Conservation (phyloP, 2,888 invertebrate species). For the Elgonia sp. region DNA sequence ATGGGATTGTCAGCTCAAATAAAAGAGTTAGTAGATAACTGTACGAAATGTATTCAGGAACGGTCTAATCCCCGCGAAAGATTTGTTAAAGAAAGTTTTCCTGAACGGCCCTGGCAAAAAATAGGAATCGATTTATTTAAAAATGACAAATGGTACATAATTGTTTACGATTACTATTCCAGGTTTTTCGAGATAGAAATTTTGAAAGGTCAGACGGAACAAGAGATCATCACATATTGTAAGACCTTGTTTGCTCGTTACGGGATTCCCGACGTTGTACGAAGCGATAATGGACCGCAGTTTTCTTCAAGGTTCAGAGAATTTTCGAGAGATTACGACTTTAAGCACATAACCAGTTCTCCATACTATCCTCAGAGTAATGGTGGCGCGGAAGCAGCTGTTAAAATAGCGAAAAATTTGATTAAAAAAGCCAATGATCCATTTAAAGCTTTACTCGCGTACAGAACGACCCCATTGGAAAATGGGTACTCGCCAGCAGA, state of each 20-base stretch:
- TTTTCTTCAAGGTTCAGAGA: background rate
- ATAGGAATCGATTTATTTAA: conserved; percentile 77
- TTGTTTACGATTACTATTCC: conserved; percentile 77
- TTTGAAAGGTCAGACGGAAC: background rate
- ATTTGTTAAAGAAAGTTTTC: conserved; percentile 63
- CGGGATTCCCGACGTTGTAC: conserved; percentile 46
- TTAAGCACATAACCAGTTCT: background rate
- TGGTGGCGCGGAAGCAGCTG: background rate
- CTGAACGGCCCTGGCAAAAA: conserved; percentile 76
- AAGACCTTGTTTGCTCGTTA: conserved; percentile 36
- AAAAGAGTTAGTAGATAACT: conserved; percentile 64
- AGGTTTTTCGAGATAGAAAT: background rate
- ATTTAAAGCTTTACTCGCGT: background rate
- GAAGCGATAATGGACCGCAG: conserved; percentile 17
- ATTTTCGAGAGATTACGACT: background rate
- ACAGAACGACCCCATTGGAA: conserved; percentile 39
- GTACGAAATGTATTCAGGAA: conserved; percentile 69
- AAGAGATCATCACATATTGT: conserved; percentile 15
- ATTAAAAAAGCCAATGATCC: conserved; percentile 1
- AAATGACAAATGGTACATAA: conserved; percentile 71
- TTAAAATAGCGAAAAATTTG: conserved; percentile 9
- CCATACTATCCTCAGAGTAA: conserved; percentile 9
- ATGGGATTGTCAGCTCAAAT: conserved; percentile 69
- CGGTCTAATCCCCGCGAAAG: conserved; percentile 73
- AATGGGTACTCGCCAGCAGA: conserved; percentile 9